Conservation (phyloP, 2,113 vertebrate species). For the Mionectes macconnelli region DNA sequence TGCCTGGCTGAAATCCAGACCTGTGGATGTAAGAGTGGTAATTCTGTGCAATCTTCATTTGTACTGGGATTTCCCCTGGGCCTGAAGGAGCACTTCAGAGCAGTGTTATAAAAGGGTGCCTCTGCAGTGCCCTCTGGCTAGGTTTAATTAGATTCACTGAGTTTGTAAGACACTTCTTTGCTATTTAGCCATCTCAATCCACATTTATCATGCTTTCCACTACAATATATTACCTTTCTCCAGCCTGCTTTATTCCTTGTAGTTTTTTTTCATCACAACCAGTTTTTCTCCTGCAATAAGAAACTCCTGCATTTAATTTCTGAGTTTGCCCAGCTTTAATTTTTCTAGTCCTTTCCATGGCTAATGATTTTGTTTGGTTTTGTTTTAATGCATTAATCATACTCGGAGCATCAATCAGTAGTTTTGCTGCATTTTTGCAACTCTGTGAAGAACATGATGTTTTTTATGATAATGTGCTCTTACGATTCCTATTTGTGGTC, state of each 20-base stretch:
- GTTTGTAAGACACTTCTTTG: neutral
- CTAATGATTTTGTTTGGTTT: neutral
- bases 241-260: neutral
- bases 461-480: neutral
- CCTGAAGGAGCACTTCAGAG: neutral
- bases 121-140: neutral
- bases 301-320: neutral
- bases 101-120: neutral
- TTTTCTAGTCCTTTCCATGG: neutral
- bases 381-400: neutral
- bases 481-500: neutral
- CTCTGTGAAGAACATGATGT: neutral
- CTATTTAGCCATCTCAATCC: neutral
- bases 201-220: neutral
- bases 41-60: neutral
- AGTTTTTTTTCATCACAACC: neutral
- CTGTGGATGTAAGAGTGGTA: rapidly evolving
- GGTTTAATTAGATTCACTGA: slow-evolving; percentile 13
- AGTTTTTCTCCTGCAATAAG: neutral
- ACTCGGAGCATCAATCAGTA: neutral
- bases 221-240: neutral
- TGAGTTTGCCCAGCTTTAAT: neutral
- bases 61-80: neutral
- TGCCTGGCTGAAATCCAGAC: neutral
- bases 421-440: neutral